Conservation (phyloP, 2,888 invertebrate species). For the Sesia apiformis region DNA sequence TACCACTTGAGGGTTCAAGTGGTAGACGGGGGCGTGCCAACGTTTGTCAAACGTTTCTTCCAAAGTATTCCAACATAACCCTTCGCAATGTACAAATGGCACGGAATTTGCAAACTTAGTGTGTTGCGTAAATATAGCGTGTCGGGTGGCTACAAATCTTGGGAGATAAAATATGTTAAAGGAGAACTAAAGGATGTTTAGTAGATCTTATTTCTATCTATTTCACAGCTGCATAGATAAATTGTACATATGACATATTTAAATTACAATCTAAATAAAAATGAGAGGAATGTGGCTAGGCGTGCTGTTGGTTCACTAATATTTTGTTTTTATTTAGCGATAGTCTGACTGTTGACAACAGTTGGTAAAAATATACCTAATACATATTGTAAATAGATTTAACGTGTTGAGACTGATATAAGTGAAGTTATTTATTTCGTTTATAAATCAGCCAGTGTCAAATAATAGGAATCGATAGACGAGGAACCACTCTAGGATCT, state of each 20-base stretch:
- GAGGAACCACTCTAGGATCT: conserved; percentile 50
- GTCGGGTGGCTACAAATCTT: too few relatives aligned
- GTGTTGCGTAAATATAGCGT: too few relatives aligned
- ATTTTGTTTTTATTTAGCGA: too few relatives aligned
- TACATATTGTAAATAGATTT: conserved; percentile 66
- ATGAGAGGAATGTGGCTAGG: neutral
- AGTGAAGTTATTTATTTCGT: conserved; percentile 69
- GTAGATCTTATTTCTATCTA: too few relatives aligned
- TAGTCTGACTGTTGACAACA: neutral
- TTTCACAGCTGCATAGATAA: neutral
- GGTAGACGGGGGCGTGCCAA: too few relatives aligned
- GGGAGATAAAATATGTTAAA: too few relatives aligned
- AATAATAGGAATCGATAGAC: conserved; percentile 51
- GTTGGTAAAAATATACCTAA: conserved; percentile 14
- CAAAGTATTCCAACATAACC: too few relatives aligned
- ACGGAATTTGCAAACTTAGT: too few relatives aligned
- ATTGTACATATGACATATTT: neutral
- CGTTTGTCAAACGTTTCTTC: too few relatives aligned
- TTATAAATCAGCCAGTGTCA: conserved; percentile 68
- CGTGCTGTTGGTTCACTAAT: neutral
- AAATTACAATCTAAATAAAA: neutral
- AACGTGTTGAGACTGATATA: conserved; percentile 69
- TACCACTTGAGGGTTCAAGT: too few relatives aligned
- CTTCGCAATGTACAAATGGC: too few relatives aligned
- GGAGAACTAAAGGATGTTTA: too few relatives aligned